Percentiles rank a stretch among this genome's conserved stretches.
phyloP scores from a whole-genome alignment of 1,140 invertebrate species.

The honey bee (Apis mellifera) region DNA sequence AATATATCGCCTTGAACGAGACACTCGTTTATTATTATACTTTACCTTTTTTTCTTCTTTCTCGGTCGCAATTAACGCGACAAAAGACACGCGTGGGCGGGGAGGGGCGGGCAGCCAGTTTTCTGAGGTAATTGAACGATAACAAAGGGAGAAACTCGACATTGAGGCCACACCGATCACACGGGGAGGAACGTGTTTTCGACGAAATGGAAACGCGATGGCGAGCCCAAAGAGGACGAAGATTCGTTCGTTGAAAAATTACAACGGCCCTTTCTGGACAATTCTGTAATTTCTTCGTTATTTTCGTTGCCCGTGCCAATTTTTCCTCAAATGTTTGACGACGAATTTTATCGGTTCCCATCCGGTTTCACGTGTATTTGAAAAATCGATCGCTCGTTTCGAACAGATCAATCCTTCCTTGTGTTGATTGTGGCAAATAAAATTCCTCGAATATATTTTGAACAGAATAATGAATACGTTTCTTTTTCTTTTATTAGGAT shows the following conservation, averaged over 20 bases:
- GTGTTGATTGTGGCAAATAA: neutral
- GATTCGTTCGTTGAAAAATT: conserved; percentile 12
- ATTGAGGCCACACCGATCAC: neutral
- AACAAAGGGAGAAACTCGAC: conserved; percentile 1
- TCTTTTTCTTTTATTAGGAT: no score
- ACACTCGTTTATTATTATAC: neutral
- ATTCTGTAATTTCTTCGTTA: conserved; percentile 20
- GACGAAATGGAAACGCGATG: neutral
- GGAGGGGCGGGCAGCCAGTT: neutral
- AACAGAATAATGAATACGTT: neutral
- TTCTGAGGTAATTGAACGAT: conserved; percentile 49
- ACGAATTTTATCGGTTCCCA: neutral
- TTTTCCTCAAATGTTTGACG: conserved; percentile 31
- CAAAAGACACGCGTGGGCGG: conserved; percentile 2
- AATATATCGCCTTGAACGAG: neutral
- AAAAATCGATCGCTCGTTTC: neutral
- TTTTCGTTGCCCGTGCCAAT: conserved; percentile 1
- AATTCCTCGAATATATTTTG: neutral
- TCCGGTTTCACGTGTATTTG: neutral
- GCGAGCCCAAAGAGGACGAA: neutral
- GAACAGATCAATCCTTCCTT: neutral
- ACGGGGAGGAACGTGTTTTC: neutral
- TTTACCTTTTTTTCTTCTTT: neutral
- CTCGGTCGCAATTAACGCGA: conserved; percentile 22
- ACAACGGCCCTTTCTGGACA: neutral